phyloP scores from a whole-genome alignment of 2,888 invertebrate species.

The Chromoteleia sp. region DNA sequence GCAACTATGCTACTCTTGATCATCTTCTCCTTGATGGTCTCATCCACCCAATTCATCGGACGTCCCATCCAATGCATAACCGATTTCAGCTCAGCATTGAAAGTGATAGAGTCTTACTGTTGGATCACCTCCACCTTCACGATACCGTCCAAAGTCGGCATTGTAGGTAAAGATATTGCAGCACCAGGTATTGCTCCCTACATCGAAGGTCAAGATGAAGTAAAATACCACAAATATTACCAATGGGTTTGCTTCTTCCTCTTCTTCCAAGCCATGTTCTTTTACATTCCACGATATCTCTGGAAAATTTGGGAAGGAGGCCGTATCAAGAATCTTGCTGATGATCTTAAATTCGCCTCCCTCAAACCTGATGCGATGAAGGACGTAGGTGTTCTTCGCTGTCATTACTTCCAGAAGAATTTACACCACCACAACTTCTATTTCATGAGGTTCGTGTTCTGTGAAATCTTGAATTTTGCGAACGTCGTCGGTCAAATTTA shows the following conservation, averaged over 20 bases:
- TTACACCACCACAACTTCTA: too few species aligned
- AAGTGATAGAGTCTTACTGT: constrained; percentile 6
- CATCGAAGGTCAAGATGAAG: too few species aligned
- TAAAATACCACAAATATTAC: too few species aligned
- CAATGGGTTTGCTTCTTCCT: too few species aligned
- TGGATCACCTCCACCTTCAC: constrained; percentile 16
- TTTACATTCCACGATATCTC: too few species aligned
- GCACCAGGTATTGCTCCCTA: background rate
- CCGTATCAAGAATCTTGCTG: background rate
- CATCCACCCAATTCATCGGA: constrained; percentile 3
- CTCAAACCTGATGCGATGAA: background rate
- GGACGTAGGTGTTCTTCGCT: too few species aligned
- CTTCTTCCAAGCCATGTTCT: too few species aligned
- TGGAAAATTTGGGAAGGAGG: constrained; percentile 7
- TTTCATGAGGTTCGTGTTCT: too few species aligned
- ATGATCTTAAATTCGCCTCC: background rate
- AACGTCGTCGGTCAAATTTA: too few species aligned
- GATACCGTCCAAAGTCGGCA: background rate
- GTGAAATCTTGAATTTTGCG: too few species aligned
- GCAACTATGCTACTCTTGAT: constrained; percentile 10
- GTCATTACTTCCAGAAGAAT: constrained; percentile 11
- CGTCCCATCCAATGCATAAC: constrained; percentile 9
- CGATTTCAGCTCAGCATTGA: too few species aligned
- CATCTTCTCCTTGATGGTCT: constrained; percentile 2
- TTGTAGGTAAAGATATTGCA: background rate